phyloP scores from a whole-genome alignment of 2,797 vertebrate species.

The Gymnocypris eckloni region DNA sequence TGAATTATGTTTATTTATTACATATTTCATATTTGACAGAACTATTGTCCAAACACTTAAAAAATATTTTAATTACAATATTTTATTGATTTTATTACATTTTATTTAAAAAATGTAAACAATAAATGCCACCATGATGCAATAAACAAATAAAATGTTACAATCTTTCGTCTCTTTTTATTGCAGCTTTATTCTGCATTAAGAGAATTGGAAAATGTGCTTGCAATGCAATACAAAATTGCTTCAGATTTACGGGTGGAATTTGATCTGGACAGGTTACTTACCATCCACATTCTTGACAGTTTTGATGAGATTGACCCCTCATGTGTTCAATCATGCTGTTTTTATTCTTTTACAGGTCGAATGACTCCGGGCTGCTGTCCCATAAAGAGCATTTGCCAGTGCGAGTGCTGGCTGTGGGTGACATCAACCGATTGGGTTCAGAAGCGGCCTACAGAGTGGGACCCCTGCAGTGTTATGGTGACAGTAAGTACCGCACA shows the following conservation, averaged over 20 bases:
- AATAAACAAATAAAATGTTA: neutral
- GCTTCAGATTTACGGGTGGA: neutral
- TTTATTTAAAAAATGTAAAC: too few relatives aligned
- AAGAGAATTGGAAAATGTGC: neutral
- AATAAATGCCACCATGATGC: neutral
- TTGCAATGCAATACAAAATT: neutral
- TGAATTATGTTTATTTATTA: neutral
- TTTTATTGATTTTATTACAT: too few relatives aligned
- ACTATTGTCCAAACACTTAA: too few relatives aligned
- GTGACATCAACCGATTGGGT: conserved; percentile 82
- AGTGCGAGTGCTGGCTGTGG: conserved; percentile 86
- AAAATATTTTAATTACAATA: neutral
- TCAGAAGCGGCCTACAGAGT: conserved; percentile 89
- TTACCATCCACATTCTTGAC: neutral
- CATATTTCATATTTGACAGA: neutral
- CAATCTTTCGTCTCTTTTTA: neutral
- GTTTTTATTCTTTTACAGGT: conserved; percentile 73
- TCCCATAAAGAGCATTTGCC: conserved; percentile 91
- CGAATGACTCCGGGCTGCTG: conserved; percentile 87
- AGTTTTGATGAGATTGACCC: too few relatives aligned
- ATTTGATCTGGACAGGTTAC: neutral
- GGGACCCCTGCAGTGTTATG: conserved; percentile 88
- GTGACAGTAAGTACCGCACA: conserved; percentile 87
- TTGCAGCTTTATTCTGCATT: neutral
- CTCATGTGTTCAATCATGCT: neutral